phyloP scores from a whole-genome alignment of 2,113 vertebrate genomes.

The Paratilapia polleni region DNA sequence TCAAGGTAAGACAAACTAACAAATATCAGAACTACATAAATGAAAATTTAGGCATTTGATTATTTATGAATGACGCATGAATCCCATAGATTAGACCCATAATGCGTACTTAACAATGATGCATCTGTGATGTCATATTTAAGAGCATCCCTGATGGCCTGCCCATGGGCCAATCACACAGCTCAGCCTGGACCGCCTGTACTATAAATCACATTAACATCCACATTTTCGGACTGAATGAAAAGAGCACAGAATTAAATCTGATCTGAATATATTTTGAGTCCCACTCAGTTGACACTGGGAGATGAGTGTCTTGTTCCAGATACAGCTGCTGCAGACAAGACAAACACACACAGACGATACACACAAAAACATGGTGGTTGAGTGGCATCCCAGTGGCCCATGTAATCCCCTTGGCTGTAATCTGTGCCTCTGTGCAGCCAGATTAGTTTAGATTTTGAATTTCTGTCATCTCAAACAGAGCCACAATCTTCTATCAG shows the following conservation, averaged over 20 bases:
- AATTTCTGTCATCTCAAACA: conserved; percentile 60
- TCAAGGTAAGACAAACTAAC: background rate
- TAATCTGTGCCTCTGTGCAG: conserved; percentile 72
- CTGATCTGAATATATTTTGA: conserved; percentile 30
- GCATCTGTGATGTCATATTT: conserved; percentile 61
- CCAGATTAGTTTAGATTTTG: conserved; percentile 74
- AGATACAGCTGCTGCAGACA: conserved; percentile 6
- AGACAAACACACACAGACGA: background rate
- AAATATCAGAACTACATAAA: background rate
- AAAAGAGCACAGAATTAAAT: conserved; percentile 18
- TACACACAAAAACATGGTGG: conserved; percentile 15
- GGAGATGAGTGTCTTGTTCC: conserved; percentile 15
- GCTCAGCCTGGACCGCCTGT: conserved; percentile 3
- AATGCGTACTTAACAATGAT: conserved; percentile 54
- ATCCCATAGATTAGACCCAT: conserved; percentile 51
- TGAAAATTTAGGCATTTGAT: conserved; percentile 24
- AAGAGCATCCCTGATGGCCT: conserved; percentile 52
- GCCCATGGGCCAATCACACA: conserved; percentile 32
- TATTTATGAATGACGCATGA: conserved; percentile 63
- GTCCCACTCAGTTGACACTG: conserved; percentile 20
- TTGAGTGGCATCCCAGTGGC: conserved; percentile 58
- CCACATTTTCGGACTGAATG: conserved; percentile 30
- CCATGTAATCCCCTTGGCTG: conserved; percentile 72
- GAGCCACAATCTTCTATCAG: conserved; percentile 22
- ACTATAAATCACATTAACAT: conserved; percentile 27